phyloP scores from a whole-genome alignment of 2,888 invertebrate genomes.

The Lasioglossum leucozonium region DNA sequence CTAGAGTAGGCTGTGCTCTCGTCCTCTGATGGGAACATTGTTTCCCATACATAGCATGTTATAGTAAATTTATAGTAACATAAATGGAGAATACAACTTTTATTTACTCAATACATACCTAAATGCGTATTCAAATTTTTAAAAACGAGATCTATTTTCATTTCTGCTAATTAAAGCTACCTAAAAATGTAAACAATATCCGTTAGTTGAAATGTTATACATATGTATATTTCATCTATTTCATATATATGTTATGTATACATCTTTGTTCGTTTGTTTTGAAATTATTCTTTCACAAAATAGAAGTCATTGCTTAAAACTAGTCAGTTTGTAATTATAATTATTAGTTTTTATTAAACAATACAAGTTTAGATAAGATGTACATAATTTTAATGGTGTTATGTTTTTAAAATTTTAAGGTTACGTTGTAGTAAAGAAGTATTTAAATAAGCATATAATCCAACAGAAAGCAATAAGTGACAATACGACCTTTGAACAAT shows the following conservation, averaged over 20 bases:
- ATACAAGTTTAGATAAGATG: not conserved
- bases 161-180: not conserved
- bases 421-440: conserved; percentile 53
- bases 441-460: conserved; percentile 25
- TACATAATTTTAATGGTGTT: conserved; percentile 41
- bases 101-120: no score
- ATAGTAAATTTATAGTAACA: no score
- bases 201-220: not conserved
- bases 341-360: not conserved
- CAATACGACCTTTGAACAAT: conserved; percentile 62
- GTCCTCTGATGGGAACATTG: no score
- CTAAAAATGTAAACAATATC: not conserved
- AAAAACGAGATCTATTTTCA: no score
- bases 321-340: not conserved
- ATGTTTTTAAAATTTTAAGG: conserved; percentile 39
- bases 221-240: not conserved
- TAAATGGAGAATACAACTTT: no score
- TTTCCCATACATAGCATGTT: no score
- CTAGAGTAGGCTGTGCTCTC: no score
- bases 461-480: conserved; percentile 37
- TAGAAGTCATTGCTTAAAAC: not conserved
- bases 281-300: not conserved
- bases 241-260: not conserved
- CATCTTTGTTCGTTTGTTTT: not conserved
- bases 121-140: no score